Evolutionary conservation across 2,888 invertebrate species (phyloP), one percentile per base, ranked within the genome.

Genomic region (Sarcophaga carnaria): DNA sequence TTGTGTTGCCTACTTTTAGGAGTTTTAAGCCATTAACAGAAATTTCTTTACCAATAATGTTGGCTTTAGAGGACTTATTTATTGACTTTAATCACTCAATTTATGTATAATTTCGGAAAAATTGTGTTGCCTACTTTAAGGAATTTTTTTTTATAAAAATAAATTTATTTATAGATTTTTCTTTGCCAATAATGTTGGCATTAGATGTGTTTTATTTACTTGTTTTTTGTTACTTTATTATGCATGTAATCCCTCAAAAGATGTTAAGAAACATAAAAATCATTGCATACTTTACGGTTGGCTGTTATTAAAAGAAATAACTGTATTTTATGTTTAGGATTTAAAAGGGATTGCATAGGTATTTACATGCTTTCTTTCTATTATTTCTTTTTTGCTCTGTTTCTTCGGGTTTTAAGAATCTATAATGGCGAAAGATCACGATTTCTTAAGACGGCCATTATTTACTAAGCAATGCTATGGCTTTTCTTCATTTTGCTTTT

Each of bases 361-460:
- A 63, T 37, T 37, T 37, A 37, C 37, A 37, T 47, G 12, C 14
- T 60, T 71, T 22, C 47, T 47, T 25, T 64, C 12, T 54, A 20
- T 80, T 76, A 75, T 80, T 78, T 74, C 76, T 62, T 76, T 72
- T 62, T 76, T 72, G 72, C 72, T 62, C 60, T 69, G 22, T 22
- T 8, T 49, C 47, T 69, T 59, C 49, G 47, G 27, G n/a, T 14
- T 37, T 70, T 83, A 77, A 86, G 86, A 69, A 80, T 80, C 80
- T 83, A 67, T 79, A 87, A 83, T 78, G 75, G 60, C 62, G 49
- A 83, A 83, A 81, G 83, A 83, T 80, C 86, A 87, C 86, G 86
- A 83, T 78, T 86, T 74, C 83, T 75, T 86, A 86, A 80, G 37
- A 37, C 37, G 49, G 67, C 77, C 72, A 70, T 80, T 80, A 83